Evolutionary conservation across 2,113 vertebrate species (phyloP).

Genomic region (human (Homo sapiens)): GRCh38 chr21:45442501-45443000

Average conservation of each 20-base stretch:
- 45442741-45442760: too few species aligned
- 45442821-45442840: accelerated
- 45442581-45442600: accelerated
- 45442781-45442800: accelerated
- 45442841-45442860: accelerated
- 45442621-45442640: accelerated
- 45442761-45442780: accelerated
- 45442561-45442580: background rate
- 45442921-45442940: too few species aligned
- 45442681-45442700: accelerated
- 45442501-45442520: accelerated
- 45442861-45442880: accelerated
- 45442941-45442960: accelerated
- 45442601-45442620: accelerated
- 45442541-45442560: background rate
- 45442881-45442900: too few species aligned
- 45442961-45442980: too few species aligned
- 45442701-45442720: accelerated
- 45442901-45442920: too few species aligned
- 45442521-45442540: accelerated
- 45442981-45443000: too few species aligned
- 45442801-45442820: background rate
- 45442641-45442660: accelerated
- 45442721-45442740: accelerated
- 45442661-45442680: accelerated